phyloP scores from a whole-genome alignment of 2,113 vertebrate genomes.

The Psammodynastes pulverulentus region DNA sequence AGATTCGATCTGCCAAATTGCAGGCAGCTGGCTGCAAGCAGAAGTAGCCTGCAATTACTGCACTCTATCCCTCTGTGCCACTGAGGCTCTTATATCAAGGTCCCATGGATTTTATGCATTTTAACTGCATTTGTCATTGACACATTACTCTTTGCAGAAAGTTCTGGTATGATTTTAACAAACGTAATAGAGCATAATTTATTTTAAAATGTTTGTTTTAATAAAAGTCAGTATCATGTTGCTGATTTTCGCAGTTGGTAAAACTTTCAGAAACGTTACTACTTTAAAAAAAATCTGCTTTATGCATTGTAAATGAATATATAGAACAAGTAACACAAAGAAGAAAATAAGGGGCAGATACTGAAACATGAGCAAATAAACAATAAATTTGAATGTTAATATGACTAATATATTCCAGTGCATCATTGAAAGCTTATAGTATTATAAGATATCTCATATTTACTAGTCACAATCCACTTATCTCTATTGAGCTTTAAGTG shows the following conservation, averaged over 20 bases:
- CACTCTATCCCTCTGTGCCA: too few relatives aligned
- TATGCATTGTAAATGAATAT: not conserved
- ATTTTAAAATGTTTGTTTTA: slow-evolving; percentile 29
- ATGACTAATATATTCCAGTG: not conserved
- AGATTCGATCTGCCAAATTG: too few relatives aligned
- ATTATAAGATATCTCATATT: not conserved
- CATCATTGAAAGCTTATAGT: not conserved
- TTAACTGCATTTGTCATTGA: slow-evolving; percentile 54
- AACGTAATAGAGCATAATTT: not conserved
- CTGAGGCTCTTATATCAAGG: too few relatives aligned
- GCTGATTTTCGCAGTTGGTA: not conserved
- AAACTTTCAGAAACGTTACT: not conserved
- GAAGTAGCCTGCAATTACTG: too few relatives aligned
- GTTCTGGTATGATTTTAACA: slow-evolving; percentile 46
- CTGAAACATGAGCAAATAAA: not conserved
- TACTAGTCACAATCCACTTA: not conserved
- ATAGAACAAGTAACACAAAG: not conserved
- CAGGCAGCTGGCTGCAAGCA: too few relatives aligned
- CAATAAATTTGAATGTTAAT: not conserved
- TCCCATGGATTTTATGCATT: slow-evolving; percentile 46
- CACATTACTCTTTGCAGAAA: slow-evolving; percentile 56
- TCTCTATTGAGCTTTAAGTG: not conserved
- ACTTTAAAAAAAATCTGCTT: not conserved
- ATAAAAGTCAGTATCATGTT: not conserved
- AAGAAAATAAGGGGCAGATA: not conserved